Percentiles rank a stretch among this genome's conserved stretches.
Conservation (phyloP, 2,888 invertebrate species). For the Himalopsyche kuldschensis region DNA sequence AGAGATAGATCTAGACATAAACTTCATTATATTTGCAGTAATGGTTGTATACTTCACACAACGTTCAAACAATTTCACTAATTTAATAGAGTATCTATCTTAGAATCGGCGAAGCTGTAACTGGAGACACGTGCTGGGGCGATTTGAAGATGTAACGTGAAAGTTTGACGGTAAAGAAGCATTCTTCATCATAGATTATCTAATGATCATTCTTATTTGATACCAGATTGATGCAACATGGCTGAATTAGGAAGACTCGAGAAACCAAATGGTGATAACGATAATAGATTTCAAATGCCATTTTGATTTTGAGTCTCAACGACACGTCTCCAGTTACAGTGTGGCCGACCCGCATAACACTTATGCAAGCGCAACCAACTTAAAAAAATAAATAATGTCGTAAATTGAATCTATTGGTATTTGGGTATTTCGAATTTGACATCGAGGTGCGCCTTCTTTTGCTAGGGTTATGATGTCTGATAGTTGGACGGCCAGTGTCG, state of each 20-base stretch:
- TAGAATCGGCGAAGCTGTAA: neutral
- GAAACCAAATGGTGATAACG: too few species aligned
- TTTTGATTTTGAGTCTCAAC: too few species aligned
- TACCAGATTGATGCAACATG: too few species aligned
- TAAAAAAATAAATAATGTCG: slow-evolving; percentile 39
- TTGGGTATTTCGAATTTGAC: slow-evolving; percentile 81
- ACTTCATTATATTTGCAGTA: neutral
- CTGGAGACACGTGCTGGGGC: neutral
- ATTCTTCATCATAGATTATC: too few species aligned
- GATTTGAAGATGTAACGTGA: too few species aligned
- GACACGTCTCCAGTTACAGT: neutral
- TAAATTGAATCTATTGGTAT: slow-evolving; percentile 43
- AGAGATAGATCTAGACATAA: neutral
- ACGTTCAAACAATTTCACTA: neutral
- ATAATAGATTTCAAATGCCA: too few species aligned
- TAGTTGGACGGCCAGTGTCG: slow-evolving; percentile 75
- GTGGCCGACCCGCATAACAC: neutral
- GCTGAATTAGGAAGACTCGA: too few species aligned
- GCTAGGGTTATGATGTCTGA: slow-evolving; percentile 78
- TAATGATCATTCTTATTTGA: too few species aligned
- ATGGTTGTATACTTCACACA: neutral
- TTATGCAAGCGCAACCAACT: neutral
- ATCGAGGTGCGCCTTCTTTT: slow-evolving; percentile 74
- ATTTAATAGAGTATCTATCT: neutral
- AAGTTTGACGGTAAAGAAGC: too few species aligned